Evolutionary conservation across 2,888 invertebrate genomes (phyloP).

Genomic region (Philopedon plagiatum): DNA sequence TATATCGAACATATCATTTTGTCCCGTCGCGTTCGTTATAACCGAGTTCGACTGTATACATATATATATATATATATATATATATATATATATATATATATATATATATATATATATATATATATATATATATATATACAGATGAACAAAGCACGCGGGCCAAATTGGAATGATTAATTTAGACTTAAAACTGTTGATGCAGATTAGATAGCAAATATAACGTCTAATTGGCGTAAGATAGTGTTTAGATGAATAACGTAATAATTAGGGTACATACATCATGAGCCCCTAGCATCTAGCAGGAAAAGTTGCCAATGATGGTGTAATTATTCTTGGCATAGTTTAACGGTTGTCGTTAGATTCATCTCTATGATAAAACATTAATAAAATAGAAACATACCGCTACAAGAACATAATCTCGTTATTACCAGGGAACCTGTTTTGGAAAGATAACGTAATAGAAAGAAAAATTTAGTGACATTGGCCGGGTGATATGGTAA

Average conservation of each 20-base stretch:
- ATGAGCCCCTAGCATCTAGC: not conserved
- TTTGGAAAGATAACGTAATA: too few relatives aligned
- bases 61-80: not conserved
- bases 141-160: not conserved
- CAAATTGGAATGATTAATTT: not conserved
- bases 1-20: too few relatives aligned
- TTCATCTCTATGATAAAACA: too few relatives aligned
- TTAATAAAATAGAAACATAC: too few relatives aligned
- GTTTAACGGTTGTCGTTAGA: too few relatives aligned
- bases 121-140: not conserved
- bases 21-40: too few relatives aligned
- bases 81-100: not conserved
- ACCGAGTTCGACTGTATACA: too few relatives aligned
- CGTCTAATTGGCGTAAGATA: not conserved
- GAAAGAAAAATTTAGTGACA: too few relatives aligned
- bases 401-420: too few relatives aligned
- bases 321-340: constrained; percentile 1
- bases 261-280: not conserved
- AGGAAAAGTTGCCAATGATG: not conserved
- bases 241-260: not conserved
- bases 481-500: too few relatives aligned
- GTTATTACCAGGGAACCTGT: too few relatives aligned
- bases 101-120: not conserved
- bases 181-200: not conserved
- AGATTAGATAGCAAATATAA: constrained; percentile 1